Percentiles rank a stretch among this genome's conserved stretches.
These are phyloP conservation scores for Eupithecia pulchellata DNA, from an alignment of 2,888 invertebrate species.

Conservation along the genomic window DNA sequence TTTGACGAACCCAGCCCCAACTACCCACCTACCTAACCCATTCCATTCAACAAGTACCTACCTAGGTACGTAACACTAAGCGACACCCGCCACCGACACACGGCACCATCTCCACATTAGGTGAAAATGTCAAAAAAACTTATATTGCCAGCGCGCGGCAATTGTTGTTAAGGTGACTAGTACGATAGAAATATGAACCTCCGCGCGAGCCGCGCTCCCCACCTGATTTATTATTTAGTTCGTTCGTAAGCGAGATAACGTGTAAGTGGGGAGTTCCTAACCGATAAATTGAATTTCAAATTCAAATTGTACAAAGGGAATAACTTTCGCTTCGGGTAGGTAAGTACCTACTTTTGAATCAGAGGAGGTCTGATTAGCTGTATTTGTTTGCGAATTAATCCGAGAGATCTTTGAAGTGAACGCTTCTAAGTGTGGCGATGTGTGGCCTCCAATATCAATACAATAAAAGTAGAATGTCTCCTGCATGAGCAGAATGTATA, in stretches of 20 bases:
- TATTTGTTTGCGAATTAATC: background rate
- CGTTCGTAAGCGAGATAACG: conserved; percentile 47
- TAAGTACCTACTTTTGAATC: no score
- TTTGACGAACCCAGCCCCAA: background rate
- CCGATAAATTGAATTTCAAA: conserved; percentile 32
- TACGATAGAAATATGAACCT: no score
- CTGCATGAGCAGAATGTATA: background rate
- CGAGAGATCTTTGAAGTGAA: background rate
- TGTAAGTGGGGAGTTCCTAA: conserved; percentile 23
- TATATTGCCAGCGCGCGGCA: background rate
- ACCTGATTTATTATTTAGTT: conserved; percentile 60
- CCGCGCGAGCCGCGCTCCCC: conserved; percentile 16
- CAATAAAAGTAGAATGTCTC: no score
- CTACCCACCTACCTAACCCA: no score
- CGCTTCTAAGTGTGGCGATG: background rate
- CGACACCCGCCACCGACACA: no score
- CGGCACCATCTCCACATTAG: no score
- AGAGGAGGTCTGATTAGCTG: background rate
- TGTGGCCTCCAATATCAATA: no score
- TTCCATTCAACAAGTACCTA: background rate
- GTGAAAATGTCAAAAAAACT: no score
- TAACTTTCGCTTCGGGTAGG: conserved; percentile 9
- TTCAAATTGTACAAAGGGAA: conserved; percentile 19
- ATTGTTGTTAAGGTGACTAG: no score
- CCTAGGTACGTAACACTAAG: background rate